phyloP scores from a whole-genome alignment of 2,888 invertebrate species.

The Orthosia cruda region DNA sequence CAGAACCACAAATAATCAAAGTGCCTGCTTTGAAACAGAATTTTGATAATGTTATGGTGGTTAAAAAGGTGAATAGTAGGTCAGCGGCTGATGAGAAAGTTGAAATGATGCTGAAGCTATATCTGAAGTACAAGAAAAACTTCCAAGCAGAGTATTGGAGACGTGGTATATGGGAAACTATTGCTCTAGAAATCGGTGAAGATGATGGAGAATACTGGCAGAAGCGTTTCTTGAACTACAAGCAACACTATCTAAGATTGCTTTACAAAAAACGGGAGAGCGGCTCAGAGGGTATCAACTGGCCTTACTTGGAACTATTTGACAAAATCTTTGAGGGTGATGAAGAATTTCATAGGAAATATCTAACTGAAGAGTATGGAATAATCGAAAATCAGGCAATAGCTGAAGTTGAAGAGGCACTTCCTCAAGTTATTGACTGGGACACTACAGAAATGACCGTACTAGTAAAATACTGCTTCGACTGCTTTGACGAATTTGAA shows the following conservation, averaged over 20 bases:
- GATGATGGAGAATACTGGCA: constrained; percentile 86
- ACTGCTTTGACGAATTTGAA: constrained; percentile 86
- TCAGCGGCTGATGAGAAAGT: constrained; percentile 79
- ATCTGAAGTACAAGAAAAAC: constrained; percentile 81
- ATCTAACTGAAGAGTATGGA: constrained; percentile 57
- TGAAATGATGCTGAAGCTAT: constrained; percentile 81
- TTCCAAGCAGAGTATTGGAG: constrained; percentile 79
- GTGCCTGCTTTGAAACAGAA: constrained; percentile 45
- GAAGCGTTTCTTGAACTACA: constrained; percentile 86
- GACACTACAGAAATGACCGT: constrained; percentile 82
- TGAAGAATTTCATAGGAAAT: constrained; percentile 80
- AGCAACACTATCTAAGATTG: constrained; percentile 85
- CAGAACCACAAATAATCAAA: constrained; percentile 53
- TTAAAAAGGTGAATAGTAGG: constrained; percentile 73
- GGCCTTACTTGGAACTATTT: constrained; percentile 86
- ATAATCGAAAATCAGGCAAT: constrained; percentile 35
- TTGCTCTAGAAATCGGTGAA: constrained; percentile 84
- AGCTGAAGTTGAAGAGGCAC: constrained; percentile 35
- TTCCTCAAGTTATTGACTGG: constrained; percentile 73
- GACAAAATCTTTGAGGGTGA: constrained; percentile 85
- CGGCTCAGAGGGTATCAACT: constrained; percentile 76
- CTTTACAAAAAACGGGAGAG: constrained; percentile 77
- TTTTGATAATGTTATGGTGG: constrained; percentile 71
- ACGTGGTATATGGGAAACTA: constrained; percentile 84
- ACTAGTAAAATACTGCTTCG: constrained; percentile 85